Conservation (phyloP, 2,888 invertebrate genomes). For the Agelastica alni region DNA sequence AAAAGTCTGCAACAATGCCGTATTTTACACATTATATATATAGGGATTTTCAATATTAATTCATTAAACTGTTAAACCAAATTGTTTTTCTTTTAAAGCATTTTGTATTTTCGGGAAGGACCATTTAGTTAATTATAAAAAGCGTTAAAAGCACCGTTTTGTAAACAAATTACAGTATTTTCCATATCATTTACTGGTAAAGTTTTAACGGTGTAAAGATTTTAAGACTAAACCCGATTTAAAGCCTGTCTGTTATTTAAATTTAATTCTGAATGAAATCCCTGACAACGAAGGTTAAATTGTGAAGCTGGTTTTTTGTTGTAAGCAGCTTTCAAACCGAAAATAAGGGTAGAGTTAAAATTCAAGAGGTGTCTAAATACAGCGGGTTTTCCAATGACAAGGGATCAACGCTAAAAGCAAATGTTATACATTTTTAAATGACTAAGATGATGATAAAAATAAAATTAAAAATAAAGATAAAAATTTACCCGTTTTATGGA, state of each 20-base stretch:
- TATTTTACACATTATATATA: too few relatives aligned
- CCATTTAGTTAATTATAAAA: too few relatives aligned
- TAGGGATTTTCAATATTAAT: too few relatives aligned
- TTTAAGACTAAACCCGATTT: slow-evolving; percentile 7
- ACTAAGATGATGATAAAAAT: slow-evolving; percentile 1
- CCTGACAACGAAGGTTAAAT: slow-evolving; percentile 17
- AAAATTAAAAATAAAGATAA: background rate
- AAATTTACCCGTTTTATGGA: background rate
- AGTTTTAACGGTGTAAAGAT: background rate
- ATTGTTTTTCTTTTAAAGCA: too few relatives aligned
- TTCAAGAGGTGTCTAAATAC: slow-evolving; percentile 14
- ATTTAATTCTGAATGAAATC: slow-evolving; percentile 18
- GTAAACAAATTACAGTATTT: too few relatives aligned
- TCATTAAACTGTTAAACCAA: too few relatives aligned
- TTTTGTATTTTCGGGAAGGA: too few relatives aligned
- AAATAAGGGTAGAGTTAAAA: slow-evolving; percentile 13
- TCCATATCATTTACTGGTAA: background rate
- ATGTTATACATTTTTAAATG: slow-evolving; percentile 5
- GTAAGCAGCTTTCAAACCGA: slow-evolving; percentile 15
- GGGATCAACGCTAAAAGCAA: background rate
- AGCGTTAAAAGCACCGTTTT: too few relatives aligned
- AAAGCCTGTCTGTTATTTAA: slow-evolving; percentile 14
- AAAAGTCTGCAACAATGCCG: too few relatives aligned
- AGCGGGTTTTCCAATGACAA: slow-evolving; percentile 2
- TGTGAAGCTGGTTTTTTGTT: slow-evolving; percentile 14